These are phyloP conservation scores for Pungitius pungitius DNA, from an alignment of 2,113 vertebrate genomes.

Conservation along the genomic window DNA sequence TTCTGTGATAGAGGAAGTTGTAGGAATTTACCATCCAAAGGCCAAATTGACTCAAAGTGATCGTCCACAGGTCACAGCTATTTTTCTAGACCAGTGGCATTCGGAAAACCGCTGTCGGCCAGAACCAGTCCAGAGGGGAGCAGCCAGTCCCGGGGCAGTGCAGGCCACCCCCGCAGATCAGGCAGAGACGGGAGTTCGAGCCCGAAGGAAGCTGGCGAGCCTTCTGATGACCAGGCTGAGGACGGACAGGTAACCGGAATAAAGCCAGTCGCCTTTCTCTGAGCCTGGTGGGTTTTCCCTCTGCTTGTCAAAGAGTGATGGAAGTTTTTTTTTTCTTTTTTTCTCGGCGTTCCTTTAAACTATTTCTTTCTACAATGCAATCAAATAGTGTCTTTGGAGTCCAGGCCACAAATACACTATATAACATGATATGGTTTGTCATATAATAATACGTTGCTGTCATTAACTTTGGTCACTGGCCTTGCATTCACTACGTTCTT, in stretches of 20 bases:
- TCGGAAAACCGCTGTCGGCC: background rate
- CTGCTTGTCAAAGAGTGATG: background rate
- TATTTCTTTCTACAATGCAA: background rate
- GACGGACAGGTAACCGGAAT: conserved; percentile 43
- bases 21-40: background rate
- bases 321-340: background rate
- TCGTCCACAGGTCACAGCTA: conserved; percentile 42
- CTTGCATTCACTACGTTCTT: background rate
- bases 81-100: conserved; percentile 71
- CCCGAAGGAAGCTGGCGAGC: conserved; percentile 55
- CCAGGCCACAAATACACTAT: background rate
- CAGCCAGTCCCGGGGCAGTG: background rate
- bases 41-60: background rate
- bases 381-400: background rate
- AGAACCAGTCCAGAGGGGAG: background rate
- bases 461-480: background rate
- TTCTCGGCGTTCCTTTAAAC: background rate
- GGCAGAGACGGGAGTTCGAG: conserved; percentile 50
- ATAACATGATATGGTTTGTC: too few relatives aligned
- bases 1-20: background rate
- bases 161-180: background rate
- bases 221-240: conserved; percentile 58
- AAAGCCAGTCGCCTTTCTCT: background rate
- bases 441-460: background rate
- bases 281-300: background rate